A percentile compares a stretch with the other conserved stretches of the same genome.
phyloP scores from a whole-genome alignment of 2,888 invertebrate genomes.

The Chelonus formosanus region DNA sequence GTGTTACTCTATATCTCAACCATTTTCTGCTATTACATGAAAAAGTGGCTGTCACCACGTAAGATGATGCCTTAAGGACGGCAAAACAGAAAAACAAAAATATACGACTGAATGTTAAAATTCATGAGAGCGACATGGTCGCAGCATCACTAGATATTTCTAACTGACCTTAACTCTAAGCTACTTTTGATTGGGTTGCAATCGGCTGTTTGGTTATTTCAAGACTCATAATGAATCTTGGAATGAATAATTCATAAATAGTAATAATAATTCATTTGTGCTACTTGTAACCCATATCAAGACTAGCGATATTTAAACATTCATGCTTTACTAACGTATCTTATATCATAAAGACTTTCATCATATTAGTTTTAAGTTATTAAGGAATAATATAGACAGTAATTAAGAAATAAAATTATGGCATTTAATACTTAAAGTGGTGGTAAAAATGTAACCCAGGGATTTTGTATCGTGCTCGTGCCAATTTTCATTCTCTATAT shows the following conservation, averaged over 20 bases:
- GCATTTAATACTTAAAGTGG: too few species aligned
- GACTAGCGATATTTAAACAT: conserved; percentile 64
- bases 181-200: conserved; percentile 65
- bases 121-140: neutral
- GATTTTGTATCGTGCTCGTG: too few species aligned
- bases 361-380: too few species aligned
- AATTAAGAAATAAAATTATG: too few species aligned
- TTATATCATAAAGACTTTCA: too few species aligned
- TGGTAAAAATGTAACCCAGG: too few species aligned
- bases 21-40: conserved; percentile 92
- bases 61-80: conserved; percentile 77
- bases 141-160: too few species aligned
- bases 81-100: conserved; percentile 20
- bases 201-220: conserved; percentile 39
- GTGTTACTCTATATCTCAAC: conserved; percentile 90
- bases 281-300: conserved; percentile 62
- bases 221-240: neutral
- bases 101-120: conserved; percentile 29
- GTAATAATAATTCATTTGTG: conserved; percentile 9
- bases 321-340: conserved; percentile 37
- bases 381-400: too few species aligned
- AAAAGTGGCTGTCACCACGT: conserved; percentile 87
- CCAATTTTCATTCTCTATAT: too few species aligned
- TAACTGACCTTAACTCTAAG: conserved; percentile 47
- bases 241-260: neutral